Evolutionary conservation across 30 jellyfish, hydroid and myxozoan genomes (phyloP).

Genomic region (Catostylus mosaicus): DNA sequence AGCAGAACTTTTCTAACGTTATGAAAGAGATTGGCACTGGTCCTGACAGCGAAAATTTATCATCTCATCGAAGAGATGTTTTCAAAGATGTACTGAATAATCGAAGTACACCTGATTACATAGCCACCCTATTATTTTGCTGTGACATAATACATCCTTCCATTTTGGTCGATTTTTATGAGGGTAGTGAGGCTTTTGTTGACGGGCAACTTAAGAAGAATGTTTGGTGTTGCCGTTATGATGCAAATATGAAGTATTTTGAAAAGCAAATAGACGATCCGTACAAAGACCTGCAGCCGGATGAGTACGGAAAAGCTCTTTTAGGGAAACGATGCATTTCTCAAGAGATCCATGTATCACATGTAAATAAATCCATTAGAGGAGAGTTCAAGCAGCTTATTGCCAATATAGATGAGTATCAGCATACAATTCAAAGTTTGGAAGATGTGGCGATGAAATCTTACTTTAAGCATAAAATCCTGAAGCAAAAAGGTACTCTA

Average conservation of each 20-base stretch:
- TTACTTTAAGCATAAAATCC: neutral
- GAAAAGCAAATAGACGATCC: neutral
- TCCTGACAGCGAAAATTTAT: neutral
- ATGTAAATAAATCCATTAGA: neutral
- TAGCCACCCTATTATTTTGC: slow-evolving; percentile 8
- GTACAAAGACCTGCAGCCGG: neutral
- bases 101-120: slow-evolving; percentile 10
- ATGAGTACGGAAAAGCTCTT: slow-evolving; percentile 9
- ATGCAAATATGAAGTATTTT: slow-evolving; percentile 1
- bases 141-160: slow-evolving; percentile 11
- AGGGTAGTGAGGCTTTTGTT: slow-evolving; percentile 18
- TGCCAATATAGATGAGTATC: neutral
- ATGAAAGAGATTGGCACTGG: neutral
- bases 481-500: neutral
- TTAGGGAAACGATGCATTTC: neutral
- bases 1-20: slow-evolving; percentile 20
- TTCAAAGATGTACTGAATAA: neutral
- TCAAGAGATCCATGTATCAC: neutral
- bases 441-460: neutral
- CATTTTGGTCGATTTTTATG: neutral
- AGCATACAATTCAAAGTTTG: neutral
- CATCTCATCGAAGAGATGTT: neutral
- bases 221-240: slow-evolving; percentile 29
- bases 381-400: neutral
- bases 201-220: neutral